Evolutionary conservation across 2,888 invertebrate genomes (phyloP).

Genomic region (Ecdyonurus torrentis): DNA sequence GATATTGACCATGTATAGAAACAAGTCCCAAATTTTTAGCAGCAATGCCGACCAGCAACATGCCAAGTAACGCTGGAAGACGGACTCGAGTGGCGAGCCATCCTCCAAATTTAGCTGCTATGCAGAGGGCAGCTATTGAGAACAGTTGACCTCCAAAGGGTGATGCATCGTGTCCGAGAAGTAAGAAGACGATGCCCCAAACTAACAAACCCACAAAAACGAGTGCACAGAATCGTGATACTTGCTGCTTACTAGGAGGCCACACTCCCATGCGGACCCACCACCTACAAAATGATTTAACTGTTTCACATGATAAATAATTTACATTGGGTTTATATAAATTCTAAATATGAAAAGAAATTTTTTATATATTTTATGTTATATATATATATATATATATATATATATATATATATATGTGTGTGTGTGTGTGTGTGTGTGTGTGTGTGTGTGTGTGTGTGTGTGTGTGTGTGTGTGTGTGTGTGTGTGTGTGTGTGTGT

Average conservation of each 20-base stretch:
- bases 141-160: slow-evolving; percentile 74
- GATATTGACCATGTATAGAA: slow-evolving; percentile 47
- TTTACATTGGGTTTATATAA: no score
- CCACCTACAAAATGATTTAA: background rate
- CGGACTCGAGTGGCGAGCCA: slow-evolving; percentile 64
- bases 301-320: no score
- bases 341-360: no score
- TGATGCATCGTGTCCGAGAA: slow-evolving; percentile 54
- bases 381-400: no score
- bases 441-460: no score
- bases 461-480: no score
- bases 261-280: slow-evolving; percentile 37
- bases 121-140: slow-evolving; percentile 52
- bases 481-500: no score
- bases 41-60: slow-evolving; percentile 66
- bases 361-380: no score
- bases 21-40: slow-evolving; percentile 58
- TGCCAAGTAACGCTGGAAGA: slow-evolving; percentile 70
- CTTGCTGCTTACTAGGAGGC: slow-evolving; percentile 67
- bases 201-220: slow-evolving; percentile 49
- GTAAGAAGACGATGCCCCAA: slow-evolving; percentile 60
- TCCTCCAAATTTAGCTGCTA: slow-evolving; percentile 67
- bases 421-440: no score
- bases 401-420: no score
- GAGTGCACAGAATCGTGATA: slow-evolving; percentile 57